These are phyloP conservation scores for Mythimna loreyi DNA, from an alignment of 2,888 invertebrate genomes.

Conservation along the genomic window DNA sequence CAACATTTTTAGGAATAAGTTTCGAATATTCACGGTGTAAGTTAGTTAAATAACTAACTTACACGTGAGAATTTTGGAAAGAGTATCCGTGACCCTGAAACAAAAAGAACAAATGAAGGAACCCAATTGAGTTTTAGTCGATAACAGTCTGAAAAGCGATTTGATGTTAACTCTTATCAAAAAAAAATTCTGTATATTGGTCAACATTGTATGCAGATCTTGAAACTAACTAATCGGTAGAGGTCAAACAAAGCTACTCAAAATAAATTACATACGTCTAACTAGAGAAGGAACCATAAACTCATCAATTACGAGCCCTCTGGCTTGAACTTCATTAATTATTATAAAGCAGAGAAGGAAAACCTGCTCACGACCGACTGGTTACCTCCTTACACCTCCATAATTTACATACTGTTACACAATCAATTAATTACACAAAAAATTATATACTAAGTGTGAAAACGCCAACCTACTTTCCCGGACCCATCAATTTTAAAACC, in stretches of 20 bases:
- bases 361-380: not conserved
- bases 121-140: too few relatives aligned
- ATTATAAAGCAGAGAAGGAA: not conserved
- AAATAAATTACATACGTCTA: too few relatives aligned
- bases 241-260: not conserved
- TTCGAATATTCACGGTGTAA: not conserved
- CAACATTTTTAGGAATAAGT: not conserved
- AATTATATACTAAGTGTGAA: conserved; percentile 17
- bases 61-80: too few relatives aligned
- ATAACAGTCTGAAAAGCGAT: too few relatives aligned
- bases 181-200: too few relatives aligned
- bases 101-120: too few relatives aligned
- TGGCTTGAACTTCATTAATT: not conserved
- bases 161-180: too few relatives aligned
- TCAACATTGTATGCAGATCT: too few relatives aligned
- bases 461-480: conserved; percentile 39
- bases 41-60: too few relatives aligned
- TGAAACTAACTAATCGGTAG: too few relatives aligned
- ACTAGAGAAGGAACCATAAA: not conserved
- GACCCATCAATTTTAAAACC: conserved; percentile 23
- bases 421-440: conserved; percentile 27
- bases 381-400: not conserved
- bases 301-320: not conserved
- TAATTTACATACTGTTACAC: not conserved
- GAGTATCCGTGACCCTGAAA: too few relatives aligned